Percentiles rank a stretch among this genome's conserved stretches.
Evolutionary conservation across 2,113 vertebrate genomes (phyloP).

Genomic region (Zeus faber): DNA sequence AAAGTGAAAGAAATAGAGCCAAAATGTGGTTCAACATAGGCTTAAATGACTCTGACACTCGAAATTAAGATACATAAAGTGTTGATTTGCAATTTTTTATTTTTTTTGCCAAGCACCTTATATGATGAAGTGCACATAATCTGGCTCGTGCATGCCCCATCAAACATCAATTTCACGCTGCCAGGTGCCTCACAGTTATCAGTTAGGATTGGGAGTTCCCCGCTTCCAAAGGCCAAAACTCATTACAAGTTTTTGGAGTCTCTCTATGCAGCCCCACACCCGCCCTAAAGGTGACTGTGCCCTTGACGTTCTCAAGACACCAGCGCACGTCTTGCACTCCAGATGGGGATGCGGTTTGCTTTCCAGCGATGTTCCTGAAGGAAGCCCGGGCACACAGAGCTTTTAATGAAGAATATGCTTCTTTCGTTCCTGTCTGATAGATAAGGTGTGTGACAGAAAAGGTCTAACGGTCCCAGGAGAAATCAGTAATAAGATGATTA

Average conservation of each 20-base stretch:
- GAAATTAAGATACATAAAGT: slow-evolving; percentile 16
- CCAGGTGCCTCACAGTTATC: not conserved
- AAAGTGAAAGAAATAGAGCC: not conserved
- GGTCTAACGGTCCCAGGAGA: no score
- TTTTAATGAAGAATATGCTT: not conserved
- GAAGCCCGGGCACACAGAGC: not conserved
- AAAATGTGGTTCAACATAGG: not conserved
- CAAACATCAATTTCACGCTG: slow-evolving; percentile 49
- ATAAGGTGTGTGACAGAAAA: not conserved
- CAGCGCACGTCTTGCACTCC: slow-evolving; percentile 22
- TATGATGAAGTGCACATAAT: slow-evolving; percentile 32
- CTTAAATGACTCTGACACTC: slow-evolving; percentile 2
- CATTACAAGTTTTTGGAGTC: slow-evolving; percentile 13
- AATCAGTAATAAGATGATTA: slow-evolving; percentile 15
- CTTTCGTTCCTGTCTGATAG: not conserved
- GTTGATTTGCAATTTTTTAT: not conserved
- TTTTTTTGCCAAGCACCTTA: slow-evolving; percentile 13
- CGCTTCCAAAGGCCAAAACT: slow-evolving; percentile 8
- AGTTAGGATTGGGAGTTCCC: not conserved
- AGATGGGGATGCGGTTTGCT: not conserved
- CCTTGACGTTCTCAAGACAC: slow-evolving; percentile 35
- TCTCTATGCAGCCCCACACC: slow-evolving; percentile 5
- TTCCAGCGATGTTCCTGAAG: not conserved
- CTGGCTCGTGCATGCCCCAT: slow-evolving; percentile 12
- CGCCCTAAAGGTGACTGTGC: slow-evolving; percentile 48